Conservation (phyloP, 2,797 vertebrate species). For the Phoxinus dragarum region DNA sequence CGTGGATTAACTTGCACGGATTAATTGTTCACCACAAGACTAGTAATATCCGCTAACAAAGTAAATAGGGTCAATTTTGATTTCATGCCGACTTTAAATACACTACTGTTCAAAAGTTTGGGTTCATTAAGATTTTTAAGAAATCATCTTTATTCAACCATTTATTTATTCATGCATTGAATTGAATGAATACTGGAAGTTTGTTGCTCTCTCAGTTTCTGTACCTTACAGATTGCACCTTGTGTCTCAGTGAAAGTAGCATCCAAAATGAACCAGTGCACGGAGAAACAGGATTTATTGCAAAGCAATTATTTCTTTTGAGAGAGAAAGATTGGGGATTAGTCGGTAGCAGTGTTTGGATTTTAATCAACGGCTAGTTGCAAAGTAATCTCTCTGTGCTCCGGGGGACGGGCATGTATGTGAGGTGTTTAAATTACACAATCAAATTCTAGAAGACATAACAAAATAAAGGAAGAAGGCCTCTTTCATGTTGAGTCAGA, state of each 20-base stretch:
- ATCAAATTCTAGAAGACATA: slow-evolving; percentile 31
- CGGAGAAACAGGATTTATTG: slow-evolving; percentile 31
- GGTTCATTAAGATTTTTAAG: background rate
- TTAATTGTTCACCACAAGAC: too few species aligned
- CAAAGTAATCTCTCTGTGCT: slow-evolving; percentile 41
- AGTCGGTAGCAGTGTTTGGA: slow-evolving; percentile 45
- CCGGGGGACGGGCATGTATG: slow-evolving; percentile 14
- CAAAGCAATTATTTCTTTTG: slow-evolving; percentile 44
- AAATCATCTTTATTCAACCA: background rate
- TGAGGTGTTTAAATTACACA: slow-evolving; percentile 52
- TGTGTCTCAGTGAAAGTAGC: background rate
- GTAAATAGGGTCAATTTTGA: too few species aligned
- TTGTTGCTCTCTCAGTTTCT: background rate
- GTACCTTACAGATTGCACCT: background rate
- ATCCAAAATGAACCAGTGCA: slow-evolving; percentile 3
- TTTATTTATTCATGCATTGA: background rate
- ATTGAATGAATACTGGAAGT: background rate
- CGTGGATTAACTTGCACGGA: too few species aligned
- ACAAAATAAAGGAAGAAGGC: slow-evolving; percentile 20
- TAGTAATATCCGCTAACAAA: too few species aligned
- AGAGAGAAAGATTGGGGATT: slow-evolving; percentile 53
- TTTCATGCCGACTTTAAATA: background rate
- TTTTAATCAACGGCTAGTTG: slow-evolving; percentile 52
- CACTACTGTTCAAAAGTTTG: background rate
- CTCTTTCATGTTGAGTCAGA: slow-evolving; percentile 46